A percentile compares a stretch with the other conserved stretches of the same genome.
phyloP scores from a whole-genome alignment of 2,797 vertebrate genomes.

The Saxicola maurus region DNA sequence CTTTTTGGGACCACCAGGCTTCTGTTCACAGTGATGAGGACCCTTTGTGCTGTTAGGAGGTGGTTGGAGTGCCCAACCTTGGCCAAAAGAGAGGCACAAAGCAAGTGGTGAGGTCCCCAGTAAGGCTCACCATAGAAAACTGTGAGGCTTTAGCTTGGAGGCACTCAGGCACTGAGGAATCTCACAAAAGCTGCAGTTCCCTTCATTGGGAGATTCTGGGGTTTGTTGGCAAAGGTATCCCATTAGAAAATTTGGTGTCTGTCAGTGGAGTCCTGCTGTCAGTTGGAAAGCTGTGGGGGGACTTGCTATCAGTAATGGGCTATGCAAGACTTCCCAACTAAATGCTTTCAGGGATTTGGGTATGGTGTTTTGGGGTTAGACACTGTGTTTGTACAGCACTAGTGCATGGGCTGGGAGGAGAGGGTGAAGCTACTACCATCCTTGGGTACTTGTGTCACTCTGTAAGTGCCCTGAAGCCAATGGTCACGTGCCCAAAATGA shows the following conservation, averaged over 20 bases:
- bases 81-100: background rate
- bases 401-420: background rate
- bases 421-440: background rate
- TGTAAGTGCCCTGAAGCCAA: background rate
- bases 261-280: background rate
- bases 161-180: background rate
- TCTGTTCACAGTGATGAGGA: background rate
- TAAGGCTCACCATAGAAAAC: background rate
- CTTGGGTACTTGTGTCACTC: background rate
- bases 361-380: background rate
- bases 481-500: background rate
- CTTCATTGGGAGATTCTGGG: background rate
- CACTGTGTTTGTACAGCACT: accelerated
- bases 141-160: background rate
- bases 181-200: background rate
- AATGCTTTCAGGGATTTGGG: background rate
- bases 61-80: background rate
- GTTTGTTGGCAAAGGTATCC: background rate
- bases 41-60: background rate
- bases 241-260: background rate
- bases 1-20: background rate
- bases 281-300: background rate
- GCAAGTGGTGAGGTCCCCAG: background rate
- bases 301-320: background rate
- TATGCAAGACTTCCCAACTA: background rate